Base-by-base conservation (phyloP, 2,113 vertebrate species). In the Aspidoscelis tigris region DNA sequence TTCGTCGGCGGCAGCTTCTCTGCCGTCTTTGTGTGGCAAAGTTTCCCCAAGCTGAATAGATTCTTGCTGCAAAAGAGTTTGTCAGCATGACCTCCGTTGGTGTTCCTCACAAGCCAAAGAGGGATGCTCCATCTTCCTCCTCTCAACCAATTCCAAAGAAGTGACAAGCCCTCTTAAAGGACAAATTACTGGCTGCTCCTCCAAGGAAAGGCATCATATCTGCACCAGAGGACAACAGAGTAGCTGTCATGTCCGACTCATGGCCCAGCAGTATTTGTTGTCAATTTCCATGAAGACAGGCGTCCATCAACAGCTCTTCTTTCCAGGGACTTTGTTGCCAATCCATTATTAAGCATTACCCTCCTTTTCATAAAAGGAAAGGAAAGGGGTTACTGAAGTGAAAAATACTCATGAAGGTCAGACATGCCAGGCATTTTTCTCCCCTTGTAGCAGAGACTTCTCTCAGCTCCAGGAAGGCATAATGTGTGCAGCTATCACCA, bases 221-320 rank as follows among this genome's bases (percentile, higher is more conserved):
- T 58, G 58, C 81, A 82, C 71, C 71, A 82, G 71, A 75, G 81
- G 81, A 82, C 81, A 82, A 82, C 58, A 82, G 85, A 71, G 72
- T 82, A 74, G 43, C 74, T 82, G 79, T 66, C 85, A 65, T 82
- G 66, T 86, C 69, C 44, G 20, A 47, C 74, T 33, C 14, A 3
- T 43, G 85, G 50, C 80, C 22, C 12, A 1, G 74, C 61, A 50
- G 75, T 68, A 39, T 77, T 12, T 50, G 41, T 26, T 65, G 68
- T 86, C 85, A 44, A 71, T 66, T 82, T 75, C 68, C 41, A 86
- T 86, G 66, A 82, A 82, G 80, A 80, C 43, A 53, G 66, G 33
- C 1, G 43, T 82, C 80, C 69, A 72, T 86, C 85, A 86, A 41
- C 26, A 26, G 55, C 66, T 64, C n/a, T 24, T 12, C 41, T 44